These are phyloP conservation scores for Eledona agricola DNA, from an alignment of 2,888 invertebrate genomes.

Conservation along the genomic window DNA sequence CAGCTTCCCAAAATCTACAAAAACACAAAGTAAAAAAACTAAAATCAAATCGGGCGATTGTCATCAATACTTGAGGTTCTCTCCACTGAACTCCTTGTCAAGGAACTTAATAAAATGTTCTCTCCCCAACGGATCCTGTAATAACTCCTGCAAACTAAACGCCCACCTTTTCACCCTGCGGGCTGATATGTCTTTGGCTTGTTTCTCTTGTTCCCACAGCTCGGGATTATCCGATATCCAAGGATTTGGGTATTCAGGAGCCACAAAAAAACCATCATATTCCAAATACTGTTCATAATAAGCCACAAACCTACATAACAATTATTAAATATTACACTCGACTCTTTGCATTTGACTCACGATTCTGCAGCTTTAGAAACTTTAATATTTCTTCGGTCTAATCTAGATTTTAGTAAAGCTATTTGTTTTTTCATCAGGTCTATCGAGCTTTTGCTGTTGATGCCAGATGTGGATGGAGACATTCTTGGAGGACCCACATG, in stretches of 20 bases:
- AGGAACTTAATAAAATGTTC: constrained; percentile 97
- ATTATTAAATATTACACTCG: constrained; percentile 16
- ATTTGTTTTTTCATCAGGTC: constrained; percentile 73
- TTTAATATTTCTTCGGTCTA: constrained; percentile 88
- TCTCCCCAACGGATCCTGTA: constrained; percentile 93
- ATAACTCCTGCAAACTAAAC: constrained; percentile 92
- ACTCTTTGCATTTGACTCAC: constrained; percentile 67
- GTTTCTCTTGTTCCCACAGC: constrained; percentile 96
- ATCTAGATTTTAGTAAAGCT: constrained; percentile 75
- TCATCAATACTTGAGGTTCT: constrained; percentile 87
- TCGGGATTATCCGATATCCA: constrained; percentile 97
- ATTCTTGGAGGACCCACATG: constrained; percentile 66
- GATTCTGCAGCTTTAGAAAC: constrained; percentile 95
- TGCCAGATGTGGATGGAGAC: constrained; percentile 65
- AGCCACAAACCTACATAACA: constrained; percentile 74
- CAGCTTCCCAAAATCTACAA: constrained; percentile 86
- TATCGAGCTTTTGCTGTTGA: constrained; percentile 52
- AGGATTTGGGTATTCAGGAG: constrained; percentile 94
- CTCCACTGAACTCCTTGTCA: constrained; percentile 98
- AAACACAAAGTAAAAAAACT: background rate
- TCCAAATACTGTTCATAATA: constrained; percentile 96
- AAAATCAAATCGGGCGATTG: constrained; percentile 2
- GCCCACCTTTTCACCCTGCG: constrained; percentile 97
- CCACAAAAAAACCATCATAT: constrained; percentile 94
- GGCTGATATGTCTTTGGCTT: constrained; percentile 90